phyloP scores from a whole-genome alignment of 53 echinoderm and acorn worm genomes.

The Mesocentrotus franciscanus region DNA sequence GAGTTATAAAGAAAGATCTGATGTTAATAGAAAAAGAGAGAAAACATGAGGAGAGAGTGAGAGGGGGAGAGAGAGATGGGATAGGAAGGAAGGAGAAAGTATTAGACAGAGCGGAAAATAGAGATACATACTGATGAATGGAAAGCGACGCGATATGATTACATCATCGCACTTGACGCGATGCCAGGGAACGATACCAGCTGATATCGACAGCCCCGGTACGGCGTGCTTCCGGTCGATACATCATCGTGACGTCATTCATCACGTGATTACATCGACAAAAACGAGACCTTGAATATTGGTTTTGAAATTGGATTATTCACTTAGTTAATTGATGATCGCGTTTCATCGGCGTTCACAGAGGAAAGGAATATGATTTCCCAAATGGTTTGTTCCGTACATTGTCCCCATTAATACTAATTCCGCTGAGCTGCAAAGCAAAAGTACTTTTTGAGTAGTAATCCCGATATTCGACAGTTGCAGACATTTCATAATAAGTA shows the following conservation, averaged over 20 bases:
- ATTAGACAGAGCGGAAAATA: neutral
- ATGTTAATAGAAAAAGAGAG: neutral
- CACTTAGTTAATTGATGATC: slow-evolving; percentile 41
- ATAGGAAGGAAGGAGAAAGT: neutral
- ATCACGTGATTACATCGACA: slow-evolving; percentile 64
- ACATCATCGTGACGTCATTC: slow-evolving; percentile 66
- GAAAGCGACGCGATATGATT: neutral
- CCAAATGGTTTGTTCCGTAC: slow-evolving; percentile 26
- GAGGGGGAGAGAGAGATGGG: neutral
- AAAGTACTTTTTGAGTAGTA: neutral
- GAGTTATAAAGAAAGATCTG: neutral
- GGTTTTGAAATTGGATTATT: slow-evolving; percentile 57
- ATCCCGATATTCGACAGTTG: neutral
- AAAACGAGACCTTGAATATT: slow-evolving; percentile 45
- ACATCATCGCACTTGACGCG: slow-evolving; percentile 32
- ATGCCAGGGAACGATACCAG: slow-evolving; percentile 60
- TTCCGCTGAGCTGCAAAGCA: neutral
- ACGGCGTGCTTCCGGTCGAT: slow-evolving; percentile 60
- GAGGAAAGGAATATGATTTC: slow-evolving; percentile 8
- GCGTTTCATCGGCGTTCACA: slow-evolving; percentile 29
- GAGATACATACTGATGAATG: slow-evolving; percentile 1
- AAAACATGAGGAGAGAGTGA: neutral
- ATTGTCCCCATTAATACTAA: slow-evolving; percentile 12
- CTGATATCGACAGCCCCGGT: slow-evolving; percentile 56
- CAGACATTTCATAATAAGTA: neutral